Percentiles rank a stretch among this genome's conserved stretches.
phyloP scores from a whole-genome alignment of 2,888 invertebrate genomes.

The Branchellion lobata region DNA sequence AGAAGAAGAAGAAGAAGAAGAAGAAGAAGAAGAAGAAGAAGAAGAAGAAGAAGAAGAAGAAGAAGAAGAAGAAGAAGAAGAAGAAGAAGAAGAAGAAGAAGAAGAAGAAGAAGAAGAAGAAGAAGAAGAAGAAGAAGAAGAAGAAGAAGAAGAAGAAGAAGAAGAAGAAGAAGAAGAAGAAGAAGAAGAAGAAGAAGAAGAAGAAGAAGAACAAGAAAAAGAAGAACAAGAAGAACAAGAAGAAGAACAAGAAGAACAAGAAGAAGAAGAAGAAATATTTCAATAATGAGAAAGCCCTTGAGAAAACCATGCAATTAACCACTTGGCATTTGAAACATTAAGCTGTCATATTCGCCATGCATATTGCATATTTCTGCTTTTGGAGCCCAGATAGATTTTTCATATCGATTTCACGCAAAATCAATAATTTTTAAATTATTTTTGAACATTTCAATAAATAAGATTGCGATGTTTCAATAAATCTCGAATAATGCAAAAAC shows the following conservation, averaged over 20 bases:
- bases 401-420: not conserved
- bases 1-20: not conserved
- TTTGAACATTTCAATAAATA: too few species aligned
- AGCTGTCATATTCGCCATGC: not conserved
- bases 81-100: slow-evolving; percentile 8
- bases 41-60: slow-evolving; percentile 5
- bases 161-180: slow-evolving; percentile 9
- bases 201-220: not conserved
- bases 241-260: not conserved
- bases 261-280: not conserved
- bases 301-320: not conserved
- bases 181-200: slow-evolving; percentile 6
- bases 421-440: too few species aligned
- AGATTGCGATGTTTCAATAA: too few species aligned
- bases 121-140: not conserved
- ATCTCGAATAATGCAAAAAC: too few species aligned
- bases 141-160: slow-evolving; percentile 9
- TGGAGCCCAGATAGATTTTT: too few species aligned
- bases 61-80: slow-evolving; percentile 14
- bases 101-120: not conserved
- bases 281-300: too few species aligned
- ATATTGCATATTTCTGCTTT: not conserved
- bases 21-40: not conserved
- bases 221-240: not conserved
- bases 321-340: not conserved